These are phyloP conservation scores for Mamestra brassicae DNA, from an alignment of 2,888 invertebrate species.

Conservation along the genomic window DNA sequence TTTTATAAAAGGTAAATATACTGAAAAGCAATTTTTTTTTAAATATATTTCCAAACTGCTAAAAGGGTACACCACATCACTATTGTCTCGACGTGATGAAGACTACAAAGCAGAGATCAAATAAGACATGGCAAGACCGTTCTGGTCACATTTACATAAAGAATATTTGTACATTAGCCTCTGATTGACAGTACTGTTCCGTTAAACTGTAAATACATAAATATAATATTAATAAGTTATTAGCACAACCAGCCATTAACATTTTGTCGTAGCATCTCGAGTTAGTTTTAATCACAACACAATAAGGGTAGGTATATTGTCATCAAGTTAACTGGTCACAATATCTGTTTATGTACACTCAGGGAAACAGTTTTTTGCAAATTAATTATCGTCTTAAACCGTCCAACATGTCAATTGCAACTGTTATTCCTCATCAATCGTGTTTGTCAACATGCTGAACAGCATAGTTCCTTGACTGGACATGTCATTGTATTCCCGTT, in stretches of 20 bases:
- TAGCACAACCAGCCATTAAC: conserved; percentile 73
- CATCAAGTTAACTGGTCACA: conserved; percentile 47
- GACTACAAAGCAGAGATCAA: conserved; percentile 88
- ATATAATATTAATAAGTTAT: conserved; percentile 63
- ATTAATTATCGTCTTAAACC: not conserved
- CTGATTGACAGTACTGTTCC: conserved; percentile 83
- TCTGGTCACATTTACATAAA: conserved; percentile 77
- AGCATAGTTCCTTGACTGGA: not conserved
- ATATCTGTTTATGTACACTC: not conserved
- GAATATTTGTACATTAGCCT: conserved; percentile 87
- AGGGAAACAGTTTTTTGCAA: too few species aligned
- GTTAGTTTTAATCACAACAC: conserved; percentile 72
- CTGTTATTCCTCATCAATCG: not conserved
- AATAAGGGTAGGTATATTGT: conserved; percentile 50
- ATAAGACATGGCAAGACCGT: conserved; percentile 86
- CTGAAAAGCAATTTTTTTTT: conserved; percentile 71
- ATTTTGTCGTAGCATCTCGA: conserved; percentile 73
- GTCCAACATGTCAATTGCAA: not conserved
- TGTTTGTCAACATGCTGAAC: not conserved
- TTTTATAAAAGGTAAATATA: conserved; percentile 76
- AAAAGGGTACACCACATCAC: conserved; percentile 77
- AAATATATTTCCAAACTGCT: conserved; percentile 76
- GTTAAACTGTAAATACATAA: conserved; percentile 69
- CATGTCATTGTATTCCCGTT: not conserved
- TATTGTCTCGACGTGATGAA: conserved; percentile 66